A percentile compares a stretch with the other conserved stretches of the same genome.
Conservation (phyloP, 2,797 vertebrate genomes). For the Enteromius anoplus region DNA sequence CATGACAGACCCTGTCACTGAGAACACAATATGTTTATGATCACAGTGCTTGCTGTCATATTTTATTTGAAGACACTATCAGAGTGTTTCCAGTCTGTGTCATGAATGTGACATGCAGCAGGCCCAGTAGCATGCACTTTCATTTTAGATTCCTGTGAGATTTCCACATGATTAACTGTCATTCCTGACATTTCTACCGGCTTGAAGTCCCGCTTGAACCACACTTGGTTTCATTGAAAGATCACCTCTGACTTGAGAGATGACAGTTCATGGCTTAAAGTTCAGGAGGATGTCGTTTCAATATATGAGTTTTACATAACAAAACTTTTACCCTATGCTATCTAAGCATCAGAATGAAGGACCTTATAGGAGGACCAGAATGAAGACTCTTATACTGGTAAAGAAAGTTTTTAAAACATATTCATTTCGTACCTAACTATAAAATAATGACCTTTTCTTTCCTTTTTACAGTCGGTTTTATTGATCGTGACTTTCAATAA, state of each 20-base stretch:
- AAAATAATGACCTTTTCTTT: background rate
- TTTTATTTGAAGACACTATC: background rate
- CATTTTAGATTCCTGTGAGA: background rate
- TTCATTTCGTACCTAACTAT: background rate
- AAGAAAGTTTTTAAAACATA: background rate
- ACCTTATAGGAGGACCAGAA: no score
- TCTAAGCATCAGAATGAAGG: background rate
- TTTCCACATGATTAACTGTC: conserved; percentile 2
- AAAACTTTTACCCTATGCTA: background rate
- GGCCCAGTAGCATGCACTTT: background rate
- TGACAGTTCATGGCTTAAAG: background rate
- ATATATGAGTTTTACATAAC: background rate
- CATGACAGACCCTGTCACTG: background rate
- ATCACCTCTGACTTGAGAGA: background rate
- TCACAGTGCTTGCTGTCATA: conserved; percentile 9
- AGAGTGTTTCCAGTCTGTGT: background rate
- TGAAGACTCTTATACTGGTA: background rate
- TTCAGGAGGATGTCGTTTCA: background rate
- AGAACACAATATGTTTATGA: background rate
- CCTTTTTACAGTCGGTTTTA: background rate
- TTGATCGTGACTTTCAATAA: background rate
- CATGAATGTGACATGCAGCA: background rate
- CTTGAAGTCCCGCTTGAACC: background rate
- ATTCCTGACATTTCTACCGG: background rate
- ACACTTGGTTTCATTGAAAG: background rate